Evolutionary conservation across 2,888 invertebrate genomes (phyloP).

Genomic region (Caenorhabditis sinica): DNA sequence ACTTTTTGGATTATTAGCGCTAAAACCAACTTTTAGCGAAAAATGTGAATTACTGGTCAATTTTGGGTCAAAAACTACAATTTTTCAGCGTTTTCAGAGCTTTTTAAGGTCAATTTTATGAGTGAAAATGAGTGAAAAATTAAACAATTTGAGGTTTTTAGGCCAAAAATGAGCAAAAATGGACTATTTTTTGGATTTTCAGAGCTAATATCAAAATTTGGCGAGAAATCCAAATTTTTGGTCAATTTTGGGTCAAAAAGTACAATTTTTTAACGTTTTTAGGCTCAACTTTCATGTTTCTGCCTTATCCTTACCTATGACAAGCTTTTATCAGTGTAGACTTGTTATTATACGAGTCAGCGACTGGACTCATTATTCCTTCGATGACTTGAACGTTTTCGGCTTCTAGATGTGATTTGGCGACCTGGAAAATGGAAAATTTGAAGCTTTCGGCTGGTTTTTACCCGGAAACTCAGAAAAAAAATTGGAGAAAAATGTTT

Average conservation of each 20-base stretch:
- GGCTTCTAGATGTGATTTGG: constrained; percentile 55
- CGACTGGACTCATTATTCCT: constrained; percentile 96
- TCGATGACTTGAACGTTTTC: constrained; percentile 88
- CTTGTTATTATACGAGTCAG: constrained; percentile 89
- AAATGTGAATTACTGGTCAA: too few species aligned
- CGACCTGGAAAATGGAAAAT: constrained; percentile 86
- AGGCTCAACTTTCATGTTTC: neutral
- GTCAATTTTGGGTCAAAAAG: neutral
- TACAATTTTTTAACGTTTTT: neutral
- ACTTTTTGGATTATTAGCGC: too few species aligned
- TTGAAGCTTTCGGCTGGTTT: neutral
- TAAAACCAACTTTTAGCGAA: too few species aligned
- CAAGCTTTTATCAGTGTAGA: constrained; percentile 40
- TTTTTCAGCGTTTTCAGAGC: too few species aligned
- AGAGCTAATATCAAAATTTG: too few species aligned
- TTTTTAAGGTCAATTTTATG: too few species aligned
- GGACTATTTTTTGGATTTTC: too few species aligned
- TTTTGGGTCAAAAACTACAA: too few species aligned
- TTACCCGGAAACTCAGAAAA: neutral
- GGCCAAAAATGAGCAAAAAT: too few species aligned
- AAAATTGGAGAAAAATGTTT: constrained; percentile 16
- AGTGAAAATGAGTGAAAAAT: too few species aligned
- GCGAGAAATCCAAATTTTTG: too few species aligned
- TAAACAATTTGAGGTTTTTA: too few species aligned
- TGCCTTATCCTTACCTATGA: constrained; percentile 48